Evolutionary conservation across 2,888 invertebrate species (phyloP).

Genomic region (Meghimatium bilineatum): DNA sequence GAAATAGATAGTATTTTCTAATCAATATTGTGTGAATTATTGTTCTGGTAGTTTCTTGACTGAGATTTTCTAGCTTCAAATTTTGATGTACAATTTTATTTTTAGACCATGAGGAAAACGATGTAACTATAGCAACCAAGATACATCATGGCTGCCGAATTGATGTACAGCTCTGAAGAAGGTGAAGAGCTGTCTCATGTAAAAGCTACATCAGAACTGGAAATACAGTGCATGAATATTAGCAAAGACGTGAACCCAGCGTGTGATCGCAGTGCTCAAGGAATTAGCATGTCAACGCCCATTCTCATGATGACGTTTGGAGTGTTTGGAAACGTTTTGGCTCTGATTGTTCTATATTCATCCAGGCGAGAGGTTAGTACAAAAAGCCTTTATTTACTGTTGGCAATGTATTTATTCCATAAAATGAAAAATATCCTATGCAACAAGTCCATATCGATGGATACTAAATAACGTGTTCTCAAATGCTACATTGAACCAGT

Average conservation of each 20-base stretch:
- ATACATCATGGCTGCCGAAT: background rate
- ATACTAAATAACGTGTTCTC: too few species aligned
- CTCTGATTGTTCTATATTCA: slow-evolving; percentile 70
- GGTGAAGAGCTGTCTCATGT: slow-evolving; percentile 36
- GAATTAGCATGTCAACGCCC: slow-evolving; percentile 65
- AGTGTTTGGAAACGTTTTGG: slow-evolving; percentile 74
- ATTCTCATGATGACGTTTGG: slow-evolving; percentile 65
- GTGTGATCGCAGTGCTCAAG: slow-evolving; percentile 58
- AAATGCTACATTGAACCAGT: too few species aligned
- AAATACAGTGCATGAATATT: slow-evolving; percentile 52
- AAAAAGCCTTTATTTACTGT: background rate
- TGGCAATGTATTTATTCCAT: too few species aligned
- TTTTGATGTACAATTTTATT: too few species aligned
- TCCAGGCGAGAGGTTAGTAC: slow-evolving; percentile 45
- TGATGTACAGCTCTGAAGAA: background rate
- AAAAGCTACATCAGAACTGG: slow-evolving; percentile 48
- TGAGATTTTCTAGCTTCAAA: too few species aligned
- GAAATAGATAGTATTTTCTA: too few species aligned
- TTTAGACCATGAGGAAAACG: too few species aligned
- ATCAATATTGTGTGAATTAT: too few species aligned
- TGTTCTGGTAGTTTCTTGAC: too few species aligned
- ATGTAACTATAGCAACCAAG: background rate
- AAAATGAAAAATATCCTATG: too few species aligned
- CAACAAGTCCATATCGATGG: too few species aligned
- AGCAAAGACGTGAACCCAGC: background rate